A percentile compares a stretch with the other conserved stretches of the same genome.
phyloP scores from a whole-genome alignment of 2,113 vertebrate species.

The Rutilus rutilus region DNA sequence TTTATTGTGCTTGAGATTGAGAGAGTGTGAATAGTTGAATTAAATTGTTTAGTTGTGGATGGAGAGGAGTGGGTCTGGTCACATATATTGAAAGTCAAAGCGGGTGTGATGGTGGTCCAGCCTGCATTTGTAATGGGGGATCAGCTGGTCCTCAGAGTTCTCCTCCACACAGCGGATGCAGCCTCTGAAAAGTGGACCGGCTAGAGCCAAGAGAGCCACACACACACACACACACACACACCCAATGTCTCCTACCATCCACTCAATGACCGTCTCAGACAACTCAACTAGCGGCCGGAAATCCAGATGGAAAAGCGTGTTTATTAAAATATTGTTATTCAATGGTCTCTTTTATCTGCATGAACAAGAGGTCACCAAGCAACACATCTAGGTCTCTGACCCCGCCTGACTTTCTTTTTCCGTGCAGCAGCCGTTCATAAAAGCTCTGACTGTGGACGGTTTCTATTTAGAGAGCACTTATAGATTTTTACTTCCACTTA shows the following conservation, averaged over 20 bases:
- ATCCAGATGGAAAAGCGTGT: constrained; percentile 74
- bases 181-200: constrained; percentile 86
- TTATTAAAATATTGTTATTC: constrained; percentile 90
- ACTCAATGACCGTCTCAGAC: constrained; percentile 83
- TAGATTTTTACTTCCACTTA: constrained; percentile 72
- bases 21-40: constrained; percentile 15
- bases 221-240: constrained; percentile 19
- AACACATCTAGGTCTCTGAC: constrained; percentile 90
- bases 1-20: constrained; percentile 37
- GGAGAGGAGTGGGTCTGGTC: constrained; percentile 30
- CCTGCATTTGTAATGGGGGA: constrained; percentile 80
- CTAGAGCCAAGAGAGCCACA: constrained; percentile 74
- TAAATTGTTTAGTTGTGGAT: constrained; percentile 15
- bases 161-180: constrained; percentile 82
- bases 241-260: constrained; percentile 75
- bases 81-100: constrained; percentile 61
- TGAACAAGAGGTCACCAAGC: constrained; percentile 86
- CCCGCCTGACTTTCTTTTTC: constrained; percentile 87
- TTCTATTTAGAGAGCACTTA: constrained; percentile 86
- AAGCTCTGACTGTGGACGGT: constrained; percentile 87
- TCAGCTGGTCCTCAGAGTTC: constrained; percentile 80
- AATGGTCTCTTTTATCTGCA: constrained; percentile 91
- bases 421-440: constrained; percentile 83
- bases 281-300: constrained; percentile 69
- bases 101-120: constrained; percentile 79